Conservation (phyloP, 2,797 vertebrate genomes). For the Gymnopithys bicolor region DNA sequence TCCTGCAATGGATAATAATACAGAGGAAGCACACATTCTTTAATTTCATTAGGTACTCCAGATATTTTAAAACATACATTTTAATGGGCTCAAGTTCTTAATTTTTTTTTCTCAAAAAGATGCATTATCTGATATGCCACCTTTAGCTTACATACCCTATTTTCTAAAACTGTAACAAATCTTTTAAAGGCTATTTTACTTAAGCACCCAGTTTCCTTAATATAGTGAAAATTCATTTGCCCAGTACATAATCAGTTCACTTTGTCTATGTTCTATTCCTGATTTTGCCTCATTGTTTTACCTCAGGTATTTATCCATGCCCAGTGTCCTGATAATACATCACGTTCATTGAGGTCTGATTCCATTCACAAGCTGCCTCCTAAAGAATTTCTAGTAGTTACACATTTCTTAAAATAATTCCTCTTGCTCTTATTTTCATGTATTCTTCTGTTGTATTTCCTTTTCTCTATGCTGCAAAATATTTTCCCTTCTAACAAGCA, state of each 20-base stretch:
- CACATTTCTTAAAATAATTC: background rate
- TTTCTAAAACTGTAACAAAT: background rate
- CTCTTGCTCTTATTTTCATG: fast-evolving
- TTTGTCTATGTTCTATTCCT: background rate
- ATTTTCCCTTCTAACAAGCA: background rate
- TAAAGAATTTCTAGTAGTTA: background rate
- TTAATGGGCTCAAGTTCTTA: background rate
- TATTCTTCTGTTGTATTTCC: background rate
- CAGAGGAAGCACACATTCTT: background rate
- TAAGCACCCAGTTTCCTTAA: background rate
- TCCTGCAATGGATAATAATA: background rate
- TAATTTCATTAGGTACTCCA: background rate
- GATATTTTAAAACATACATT: background rate
- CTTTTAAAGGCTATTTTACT: background rate
- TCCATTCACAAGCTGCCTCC: background rate
- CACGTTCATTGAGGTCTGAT: background rate
- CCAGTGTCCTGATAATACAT: background rate
- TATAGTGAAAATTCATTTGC: background rate
- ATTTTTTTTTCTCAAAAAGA: background rate
- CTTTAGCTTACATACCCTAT: background rate
- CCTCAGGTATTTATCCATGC: background rate
- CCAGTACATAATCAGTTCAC: background rate
- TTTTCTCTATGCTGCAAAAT: background rate
- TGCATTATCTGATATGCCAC: background rate
- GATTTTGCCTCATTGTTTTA: background rate